Evolutionary conservation across 2,888 invertebrate genomes (phyloP), one percentile per base, ranked within the genome.

Genomic region (Diachrysia chrysitis): DNA sequence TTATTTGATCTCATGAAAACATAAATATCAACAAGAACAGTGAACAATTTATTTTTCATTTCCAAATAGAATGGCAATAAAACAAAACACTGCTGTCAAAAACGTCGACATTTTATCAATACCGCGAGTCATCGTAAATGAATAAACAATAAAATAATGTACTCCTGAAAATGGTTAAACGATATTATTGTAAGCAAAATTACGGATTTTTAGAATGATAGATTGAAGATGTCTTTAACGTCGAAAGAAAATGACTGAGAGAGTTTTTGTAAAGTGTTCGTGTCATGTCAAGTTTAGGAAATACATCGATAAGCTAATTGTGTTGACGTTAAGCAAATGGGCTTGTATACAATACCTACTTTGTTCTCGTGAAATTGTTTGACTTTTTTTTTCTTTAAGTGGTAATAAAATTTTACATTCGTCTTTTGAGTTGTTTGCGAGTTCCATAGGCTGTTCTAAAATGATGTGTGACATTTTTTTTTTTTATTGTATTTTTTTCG

Each of bases 221-320:
- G 19, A 51, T 51, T 10, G 21, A 21, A 51, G 2, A 21, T 51
- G 19, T 51, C 19, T 19, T 51, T 51, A 32, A 32, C 10, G 14
- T 21, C 12, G 19, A 12, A 3, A 51, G 48, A 19, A 21, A 48
- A 51, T 51, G 9, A 51, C 21, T 51, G 21, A 51, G 21, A 51
- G 21, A 21, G 48, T 21, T 51, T 51, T 48, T 51, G n/a, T 51
- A 51, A 51, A 51, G 48, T 19, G 48, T 12, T 51, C 21, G 48
- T 21, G 48, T 51, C 48, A 51, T 19, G 19, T 19, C 48, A 21
- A 51, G 48, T 51, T 46, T 12, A 10, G 21, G 7, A 21, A 10
- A 51, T 12, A 51, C 48, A 51, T 51, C 12, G 48, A 51, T 51
- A 51, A 51, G 48, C 21, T 21, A 51, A 51, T 51, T 51, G 21